A percentile compares a stretch with the other conserved stretches of the same genome.
Conservation (phyloP, 2,113 vertebrate species). For the Dissostichus mawsoni region DNA sequence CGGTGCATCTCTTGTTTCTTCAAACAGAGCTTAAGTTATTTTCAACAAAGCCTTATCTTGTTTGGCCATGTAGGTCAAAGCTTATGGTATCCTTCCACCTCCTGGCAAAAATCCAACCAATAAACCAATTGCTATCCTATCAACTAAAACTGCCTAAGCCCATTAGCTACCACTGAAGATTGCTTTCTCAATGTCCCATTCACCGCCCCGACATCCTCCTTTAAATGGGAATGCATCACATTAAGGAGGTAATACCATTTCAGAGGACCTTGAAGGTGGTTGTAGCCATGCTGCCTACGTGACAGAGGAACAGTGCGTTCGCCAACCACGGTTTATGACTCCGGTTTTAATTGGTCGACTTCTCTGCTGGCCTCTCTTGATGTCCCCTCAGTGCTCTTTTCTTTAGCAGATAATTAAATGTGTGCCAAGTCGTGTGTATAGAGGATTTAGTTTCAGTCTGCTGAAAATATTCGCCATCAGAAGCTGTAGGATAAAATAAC, state of each 20-base stretch:
- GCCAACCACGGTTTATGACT: slow-evolving; percentile 6
- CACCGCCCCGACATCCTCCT: neutral
- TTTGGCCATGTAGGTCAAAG: too few relatives aligned
- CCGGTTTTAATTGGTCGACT: slow-evolving; percentile 14
- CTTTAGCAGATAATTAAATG: slow-evolving; percentile 33
- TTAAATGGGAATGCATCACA: slow-evolving; percentile 11
- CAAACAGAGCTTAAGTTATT: too few relatives aligned
- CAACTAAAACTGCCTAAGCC: slow-evolving; percentile 12
- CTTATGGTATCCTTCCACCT: neutral
- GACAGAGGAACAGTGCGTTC: neutral
- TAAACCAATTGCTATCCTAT: slow-evolving; percentile 16
- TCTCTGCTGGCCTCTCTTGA: neutral
- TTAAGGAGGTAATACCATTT: slow-evolving; percentile 5
- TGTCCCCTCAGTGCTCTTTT: slow-evolving; percentile 24
- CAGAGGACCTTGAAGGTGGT: neutral
- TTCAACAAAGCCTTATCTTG: too few relatives aligned
- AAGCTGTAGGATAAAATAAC: slow-evolving; percentile 28
- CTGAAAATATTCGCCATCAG: slow-evolving; percentile 42
- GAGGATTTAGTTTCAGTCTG: slow-evolving; percentile 27
- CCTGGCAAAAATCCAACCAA: neutral
- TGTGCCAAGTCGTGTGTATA: slow-evolving; percentile 2
- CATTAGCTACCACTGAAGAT: slow-evolving; percentile 19
- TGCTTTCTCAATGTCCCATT: slow-evolving; percentile 12
- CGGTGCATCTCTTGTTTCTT: too few relatives aligned
- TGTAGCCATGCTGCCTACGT: neutral